These are phyloP conservation scores for Tridacna gigas DNA, from an alignment of 2,888 invertebrate species.

Conservation along the genomic window DNA sequence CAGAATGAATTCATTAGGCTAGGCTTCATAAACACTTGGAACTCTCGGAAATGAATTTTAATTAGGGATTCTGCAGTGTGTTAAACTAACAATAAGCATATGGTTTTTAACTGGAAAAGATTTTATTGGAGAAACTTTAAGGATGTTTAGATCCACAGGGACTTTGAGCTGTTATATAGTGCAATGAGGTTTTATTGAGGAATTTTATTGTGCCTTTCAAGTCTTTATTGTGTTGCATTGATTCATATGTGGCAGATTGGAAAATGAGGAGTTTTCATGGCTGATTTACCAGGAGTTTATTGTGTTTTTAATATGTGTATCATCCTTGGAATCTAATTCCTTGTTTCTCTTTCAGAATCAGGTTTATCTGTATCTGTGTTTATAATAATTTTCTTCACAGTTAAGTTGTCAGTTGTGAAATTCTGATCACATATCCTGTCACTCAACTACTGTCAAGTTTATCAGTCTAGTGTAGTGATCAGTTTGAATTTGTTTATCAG, in stretches of 20 bases:
- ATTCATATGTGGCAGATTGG: conserved; percentile 8
- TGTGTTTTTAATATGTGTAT: no score
- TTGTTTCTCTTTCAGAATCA: no score
- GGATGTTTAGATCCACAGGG: not conserved
- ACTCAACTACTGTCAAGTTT: no score
- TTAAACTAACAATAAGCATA: conserved; percentile 16
- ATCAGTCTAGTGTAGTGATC: no score
- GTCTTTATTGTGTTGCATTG: not conserved
- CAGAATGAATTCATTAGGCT: conserved; percentile 25
- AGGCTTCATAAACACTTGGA: conserved; percentile 15
- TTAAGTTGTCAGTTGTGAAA: no score
- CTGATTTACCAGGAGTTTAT: not conserved
- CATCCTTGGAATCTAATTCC: no score
- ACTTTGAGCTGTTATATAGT: not conserved
- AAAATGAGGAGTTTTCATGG: conserved; percentile 15
- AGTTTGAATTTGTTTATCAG: no score
- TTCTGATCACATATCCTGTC: no score
- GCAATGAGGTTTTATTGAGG: not conserved
- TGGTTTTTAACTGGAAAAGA: conserved; percentile 8
- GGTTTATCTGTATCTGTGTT: no score
- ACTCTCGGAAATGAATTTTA: conserved; percentile 10
- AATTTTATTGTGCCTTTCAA: not conserved
- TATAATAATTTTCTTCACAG: no score
- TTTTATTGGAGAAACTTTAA: conserved; percentile 7
- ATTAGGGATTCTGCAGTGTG: conserved; percentile 6